phyloP scores from a whole-genome alignment of 2,797 vertebrate species.

The Ctenopoma kingsleyae region DNA sequence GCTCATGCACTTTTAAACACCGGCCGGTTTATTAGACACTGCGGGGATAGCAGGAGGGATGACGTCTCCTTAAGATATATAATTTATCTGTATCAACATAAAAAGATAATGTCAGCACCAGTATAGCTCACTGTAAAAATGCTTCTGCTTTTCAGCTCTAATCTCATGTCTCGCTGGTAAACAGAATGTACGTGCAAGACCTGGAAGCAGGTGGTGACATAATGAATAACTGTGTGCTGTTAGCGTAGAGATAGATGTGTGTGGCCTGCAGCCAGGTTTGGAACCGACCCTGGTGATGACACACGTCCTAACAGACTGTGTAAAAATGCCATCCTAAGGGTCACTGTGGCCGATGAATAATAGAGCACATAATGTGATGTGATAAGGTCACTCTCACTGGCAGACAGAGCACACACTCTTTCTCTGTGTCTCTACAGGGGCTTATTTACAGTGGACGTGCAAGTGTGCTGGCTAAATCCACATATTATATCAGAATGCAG shows the following conservation, averaged over 20 bases:
- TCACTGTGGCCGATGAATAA: constrained; percentile 75
- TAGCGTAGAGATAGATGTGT: constrained; percentile 62
- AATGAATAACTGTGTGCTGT: constrained; percentile 55
- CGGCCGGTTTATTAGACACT: constrained; percentile 49
- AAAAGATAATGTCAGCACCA: constrained; percentile 38
- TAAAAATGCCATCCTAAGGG: constrained; percentile 76
- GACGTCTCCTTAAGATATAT: constrained; percentile 54
- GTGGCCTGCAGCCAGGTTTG: constrained; percentile 66
- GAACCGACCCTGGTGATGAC: constrained; percentile 68
- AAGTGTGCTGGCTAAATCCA: constrained; percentile 42
- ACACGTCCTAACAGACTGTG: constrained; percentile 74
- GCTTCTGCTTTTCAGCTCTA: constrained; percentile 47
- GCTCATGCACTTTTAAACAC: constrained; percentile 66
- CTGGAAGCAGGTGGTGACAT: constrained; percentile 68
- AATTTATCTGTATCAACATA: constrained; percentile 55
- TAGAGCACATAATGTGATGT: constrained; percentile 77
- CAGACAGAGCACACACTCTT: constrained; percentile 41
- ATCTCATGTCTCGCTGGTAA: constrained; percentile 46
- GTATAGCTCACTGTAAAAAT: constrained; percentile 40
- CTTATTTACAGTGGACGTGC: constrained; percentile 64
- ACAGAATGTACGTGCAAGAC: constrained; percentile 49
- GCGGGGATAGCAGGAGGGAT: constrained; percentile 36
- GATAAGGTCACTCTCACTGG: constrained; percentile 75
- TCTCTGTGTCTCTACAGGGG: constrained; percentile 43
- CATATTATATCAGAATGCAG: constrained; percentile 53